Evolutionary conservation across 1,140 invertebrate species (phyloP).

Genomic region (Apolygus lucorum): DNA sequence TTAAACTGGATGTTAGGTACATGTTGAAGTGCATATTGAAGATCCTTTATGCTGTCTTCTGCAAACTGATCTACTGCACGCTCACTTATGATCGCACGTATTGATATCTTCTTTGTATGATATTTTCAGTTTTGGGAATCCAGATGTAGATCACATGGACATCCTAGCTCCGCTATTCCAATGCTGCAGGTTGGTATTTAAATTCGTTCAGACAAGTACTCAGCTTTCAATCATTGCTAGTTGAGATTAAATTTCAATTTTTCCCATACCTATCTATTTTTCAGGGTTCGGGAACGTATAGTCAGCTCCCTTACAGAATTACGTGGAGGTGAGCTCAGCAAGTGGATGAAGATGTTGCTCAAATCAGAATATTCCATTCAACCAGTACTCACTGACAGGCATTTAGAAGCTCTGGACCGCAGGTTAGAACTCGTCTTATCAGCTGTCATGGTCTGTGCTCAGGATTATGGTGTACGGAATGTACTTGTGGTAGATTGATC

Average conservation of each 20-base stretch:
- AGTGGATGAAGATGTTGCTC: constrained; percentile 43
- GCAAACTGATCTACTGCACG: no score
- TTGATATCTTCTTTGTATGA: no score
- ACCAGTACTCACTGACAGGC: constrained; percentile 59
- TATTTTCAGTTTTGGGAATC: constrained; percentile 65
- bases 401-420: constrained; percentile 70
- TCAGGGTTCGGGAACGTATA: constrained; percentile 56
- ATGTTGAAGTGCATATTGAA: neutral
- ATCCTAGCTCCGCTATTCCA: constrained; percentile 84
- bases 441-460: constrained; percentile 57
- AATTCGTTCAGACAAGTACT: no score
- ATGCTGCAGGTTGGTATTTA: constrained; percentile 77
- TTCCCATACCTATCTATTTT: constrained; percentile 34
- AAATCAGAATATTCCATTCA: constrained; percentile 42
- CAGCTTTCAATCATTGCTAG: no score
- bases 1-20: neutral
- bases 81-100: no score
- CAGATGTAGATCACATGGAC: constrained; percentile 68
- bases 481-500: no score
- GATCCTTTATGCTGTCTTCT: neutral
- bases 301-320: constrained; percentile 61
- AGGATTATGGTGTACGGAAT: neutral
- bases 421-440: constrained; percentile 62
- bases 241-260: no score
- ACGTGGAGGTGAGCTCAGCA: constrained; percentile 53